Evolutionary conservation across 1,140 invertebrate species (phyloP).

Genomic region (Rhagoletis zephyria): DNA sequence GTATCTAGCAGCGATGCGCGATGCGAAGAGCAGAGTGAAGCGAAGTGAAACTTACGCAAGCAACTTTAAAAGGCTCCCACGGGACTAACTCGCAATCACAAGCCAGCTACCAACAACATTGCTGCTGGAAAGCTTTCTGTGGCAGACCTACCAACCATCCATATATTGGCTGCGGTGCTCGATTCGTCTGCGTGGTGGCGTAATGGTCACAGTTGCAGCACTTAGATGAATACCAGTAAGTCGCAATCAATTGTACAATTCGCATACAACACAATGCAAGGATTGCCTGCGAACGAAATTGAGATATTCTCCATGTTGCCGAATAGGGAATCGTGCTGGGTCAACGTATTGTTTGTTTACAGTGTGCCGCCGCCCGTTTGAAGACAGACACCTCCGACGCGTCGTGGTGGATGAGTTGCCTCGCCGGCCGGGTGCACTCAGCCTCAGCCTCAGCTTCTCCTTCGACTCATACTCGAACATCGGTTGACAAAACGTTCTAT

Average conservation of each 20-base stretch:
- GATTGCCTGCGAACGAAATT: slow-evolving; percentile 49
- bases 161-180: neutral
- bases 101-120: neutral
- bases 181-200: slow-evolving; percentile 30
- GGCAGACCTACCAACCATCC: neutral
- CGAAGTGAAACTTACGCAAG: slow-evolving; percentile 62
- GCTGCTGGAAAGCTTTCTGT: neutral
- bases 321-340: slow-evolving; percentile 70
- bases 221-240: slow-evolving; percentile 22
- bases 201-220: slow-evolving; percentile 23
- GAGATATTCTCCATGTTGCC: slow-evolving; percentile 61
- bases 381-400: slow-evolving; percentile 68
- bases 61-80: slow-evolving; percentile 68
- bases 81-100: slow-evolving; percentile 56
- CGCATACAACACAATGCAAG: slow-evolving; percentile 15
- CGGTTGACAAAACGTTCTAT: slow-evolving; percentile 71
- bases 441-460: neutral
- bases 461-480: slow-evolving; percentile 6
- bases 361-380: slow-evolving; percentile 64
- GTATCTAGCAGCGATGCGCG: too few relatives aligned
- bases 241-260: slow-evolving; percentile 38
- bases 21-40: neutral
- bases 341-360: slow-evolving; percentile 69
- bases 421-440: slow-evolving; percentile 58
- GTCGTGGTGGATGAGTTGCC: neutral